Evolutionary conservation across 2,113 vertebrate species (phyloP).

Genomic region (Megaceryle torquata): DNA sequence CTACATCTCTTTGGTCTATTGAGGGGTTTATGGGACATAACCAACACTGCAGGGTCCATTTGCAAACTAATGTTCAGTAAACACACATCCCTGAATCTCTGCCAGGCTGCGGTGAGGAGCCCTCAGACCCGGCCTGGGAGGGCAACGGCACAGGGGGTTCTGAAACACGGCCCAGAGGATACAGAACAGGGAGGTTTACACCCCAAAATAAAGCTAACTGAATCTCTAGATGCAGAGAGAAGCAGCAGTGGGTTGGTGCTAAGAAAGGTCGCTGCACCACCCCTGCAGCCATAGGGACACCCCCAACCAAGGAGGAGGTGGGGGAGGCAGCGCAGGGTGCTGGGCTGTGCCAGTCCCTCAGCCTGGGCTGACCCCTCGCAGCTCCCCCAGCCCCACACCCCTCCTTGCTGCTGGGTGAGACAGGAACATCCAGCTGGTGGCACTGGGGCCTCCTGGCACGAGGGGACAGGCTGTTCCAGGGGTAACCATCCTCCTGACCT

Average conservation of each 20-base stretch:
- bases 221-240: background rate
- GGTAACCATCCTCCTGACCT: background rate
- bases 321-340: too few species aligned
- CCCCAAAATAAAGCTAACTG: accelerated
- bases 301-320: too few species aligned
- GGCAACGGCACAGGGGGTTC: accelerated
- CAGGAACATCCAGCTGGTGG: too few species aligned
- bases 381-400: too few species aligned
- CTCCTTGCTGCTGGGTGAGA: background rate
- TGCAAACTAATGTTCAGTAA: background rate
- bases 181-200: accelerated
- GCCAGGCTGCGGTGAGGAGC: background rate
- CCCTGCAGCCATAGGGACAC: too few species aligned
- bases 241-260: too few species aligned
- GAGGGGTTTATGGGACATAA: background rate
- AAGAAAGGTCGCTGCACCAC: too few species aligned
- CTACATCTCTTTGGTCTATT: background rate
- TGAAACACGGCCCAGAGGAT: accelerated
- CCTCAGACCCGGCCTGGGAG: background rate
- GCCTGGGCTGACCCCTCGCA: too few species aligned
- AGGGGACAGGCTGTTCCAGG: background rate
- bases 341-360: too few species aligned
- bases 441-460: too few species aligned
- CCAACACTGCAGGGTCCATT: background rate
- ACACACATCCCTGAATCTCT: accelerated